Conservation (phyloP, 1,140 invertebrate species). For the Lepidurus arcticus region DNA sequence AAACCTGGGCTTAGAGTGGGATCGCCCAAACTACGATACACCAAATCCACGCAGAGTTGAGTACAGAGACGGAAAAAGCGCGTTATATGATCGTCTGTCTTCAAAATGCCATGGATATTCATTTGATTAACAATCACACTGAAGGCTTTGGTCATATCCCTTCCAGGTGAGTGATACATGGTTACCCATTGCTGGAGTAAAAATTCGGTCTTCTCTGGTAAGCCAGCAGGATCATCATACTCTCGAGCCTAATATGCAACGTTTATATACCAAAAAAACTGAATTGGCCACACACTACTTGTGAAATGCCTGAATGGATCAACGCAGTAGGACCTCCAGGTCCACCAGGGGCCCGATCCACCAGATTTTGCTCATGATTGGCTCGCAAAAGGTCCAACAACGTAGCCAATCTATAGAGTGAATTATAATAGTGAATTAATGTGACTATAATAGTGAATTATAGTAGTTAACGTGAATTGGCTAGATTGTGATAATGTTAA, state of each 20-base stretch:
- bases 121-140: constrained; percentile 82
- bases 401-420: constrained; percentile 52
- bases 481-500: too few species aligned
- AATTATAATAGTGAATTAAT: neutral
- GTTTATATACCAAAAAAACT: neutral
- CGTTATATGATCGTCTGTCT: constrained; percentile 95
- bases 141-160: constrained; percentile 91
- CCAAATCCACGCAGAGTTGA: constrained; percentile 93
- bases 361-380: constrained; percentile 59
- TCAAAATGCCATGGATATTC: constrained; percentile 93
- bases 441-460: neutral
- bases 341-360: constrained; percentile 57
- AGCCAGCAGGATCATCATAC: constrained; percentile 85
- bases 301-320: constrained; percentile 81
- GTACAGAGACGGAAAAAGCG: constrained; percentile 94
- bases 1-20: constrained; percentile 55
- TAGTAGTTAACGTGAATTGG: too few species aligned
- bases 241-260: constrained; percentile 62
- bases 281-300: neutral
- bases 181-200: constrained; percentile 91
- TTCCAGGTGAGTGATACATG: constrained; percentile 71
- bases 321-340: constrained; percentile 70
- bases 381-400: constrained; percentile 68
- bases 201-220: constrained; percentile 92
- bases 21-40: constrained; percentile 68